Conservation (phyloP, 2,113 vertebrate genomes). For the Megaceryle torquata region DNA sequence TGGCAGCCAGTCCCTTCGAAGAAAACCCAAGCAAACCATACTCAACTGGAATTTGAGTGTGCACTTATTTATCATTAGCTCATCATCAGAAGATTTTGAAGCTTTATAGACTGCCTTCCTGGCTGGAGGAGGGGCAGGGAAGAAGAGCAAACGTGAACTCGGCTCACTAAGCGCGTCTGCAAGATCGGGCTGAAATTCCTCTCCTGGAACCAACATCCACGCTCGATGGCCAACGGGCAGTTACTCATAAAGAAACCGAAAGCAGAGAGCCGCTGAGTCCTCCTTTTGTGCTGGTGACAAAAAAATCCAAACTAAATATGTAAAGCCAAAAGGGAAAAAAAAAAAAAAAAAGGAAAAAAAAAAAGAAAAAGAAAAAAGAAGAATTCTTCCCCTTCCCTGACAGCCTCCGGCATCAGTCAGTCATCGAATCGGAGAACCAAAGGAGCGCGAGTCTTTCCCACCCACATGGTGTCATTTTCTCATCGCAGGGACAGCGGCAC, state of each 20-base stretch:
- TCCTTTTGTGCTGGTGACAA: slow-evolving; percentile 70
- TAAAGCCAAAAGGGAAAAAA: slow-evolving; percentile 12
- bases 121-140: slow-evolving; percentile 11
- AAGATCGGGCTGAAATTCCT: slow-evolving; percentile 11
- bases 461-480: neutral
- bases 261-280: slow-evolving; percentile 49
- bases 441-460: neutral
- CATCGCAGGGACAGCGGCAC: slow-evolving; percentile 7
- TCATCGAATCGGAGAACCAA: slow-evolving; percentile 22
- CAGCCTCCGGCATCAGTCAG: slow-evolving; percentile 4
- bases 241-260: neutral
- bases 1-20: neutral
- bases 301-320: slow-evolving; percentile 27
- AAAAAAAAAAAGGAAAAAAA: neutral
- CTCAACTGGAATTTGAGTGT: slow-evolving; percentile 2
- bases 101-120: neutral
- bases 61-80: slow-evolving; percentile 23
- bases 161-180: slow-evolving; percentile 7
- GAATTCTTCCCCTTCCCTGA: slow-evolving; percentile 35
- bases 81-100: slow-evolving; percentile 44
- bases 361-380: neutral
- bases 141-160: slow-evolving; percentile 9
- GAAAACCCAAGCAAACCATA: neutral
- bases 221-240: neutral
- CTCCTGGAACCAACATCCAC: neutral